phyloP scores from a whole-genome alignment of 2,888 invertebrate genomes.

The Theodoxus fluviatilis region DNA sequence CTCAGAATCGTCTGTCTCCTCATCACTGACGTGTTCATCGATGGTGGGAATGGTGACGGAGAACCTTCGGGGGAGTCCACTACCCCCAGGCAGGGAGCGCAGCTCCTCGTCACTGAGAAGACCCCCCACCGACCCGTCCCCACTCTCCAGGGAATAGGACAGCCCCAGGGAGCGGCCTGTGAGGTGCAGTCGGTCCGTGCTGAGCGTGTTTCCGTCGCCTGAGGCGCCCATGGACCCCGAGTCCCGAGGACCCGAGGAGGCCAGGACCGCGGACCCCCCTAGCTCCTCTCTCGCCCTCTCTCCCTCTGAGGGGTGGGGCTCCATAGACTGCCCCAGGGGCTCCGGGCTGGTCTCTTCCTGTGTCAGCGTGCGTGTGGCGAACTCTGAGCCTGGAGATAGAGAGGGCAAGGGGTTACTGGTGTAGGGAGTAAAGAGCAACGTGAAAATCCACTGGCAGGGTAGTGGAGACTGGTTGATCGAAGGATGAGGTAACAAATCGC shows the following conservation, averaged over 20 bases:
- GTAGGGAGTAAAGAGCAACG: no score
- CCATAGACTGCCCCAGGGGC: slow-evolving; percentile 52
- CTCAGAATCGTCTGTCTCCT: slow-evolving; percentile 48
- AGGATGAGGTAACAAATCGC: no score
- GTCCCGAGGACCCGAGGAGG: no score
- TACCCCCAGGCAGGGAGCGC: slow-evolving; percentile 32
- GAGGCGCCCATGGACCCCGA: no score
- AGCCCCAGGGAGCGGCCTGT: slow-evolving; percentile 42
- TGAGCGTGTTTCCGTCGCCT: no score
- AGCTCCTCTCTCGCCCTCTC: no score
- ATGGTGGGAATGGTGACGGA: slow-evolving; percentile 53
- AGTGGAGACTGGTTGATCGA: no score
- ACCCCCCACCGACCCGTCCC: slow-evolving; percentile 7
- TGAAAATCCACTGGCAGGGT: no score
- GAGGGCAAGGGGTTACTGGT: no score
- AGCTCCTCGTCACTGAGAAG: slow-evolving; percentile 35
- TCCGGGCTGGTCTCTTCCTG: slow-evolving; percentile 60
- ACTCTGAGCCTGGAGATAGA: slow-evolving; percentile 24
- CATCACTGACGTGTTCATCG: slow-evolving; percentile 39
- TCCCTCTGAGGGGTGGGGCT: no score
- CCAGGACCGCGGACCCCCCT: no score
- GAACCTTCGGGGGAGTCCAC: slow-evolving; percentile 40
- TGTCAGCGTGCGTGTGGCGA: slow-evolving; percentile 45
- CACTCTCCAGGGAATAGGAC: slow-evolving; percentile 46
- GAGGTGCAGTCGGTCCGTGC: slow-evolving; percentile 35